Conservation (phyloP, 2,797 vertebrate species). For the Sarcoramphus papa region DNA sequence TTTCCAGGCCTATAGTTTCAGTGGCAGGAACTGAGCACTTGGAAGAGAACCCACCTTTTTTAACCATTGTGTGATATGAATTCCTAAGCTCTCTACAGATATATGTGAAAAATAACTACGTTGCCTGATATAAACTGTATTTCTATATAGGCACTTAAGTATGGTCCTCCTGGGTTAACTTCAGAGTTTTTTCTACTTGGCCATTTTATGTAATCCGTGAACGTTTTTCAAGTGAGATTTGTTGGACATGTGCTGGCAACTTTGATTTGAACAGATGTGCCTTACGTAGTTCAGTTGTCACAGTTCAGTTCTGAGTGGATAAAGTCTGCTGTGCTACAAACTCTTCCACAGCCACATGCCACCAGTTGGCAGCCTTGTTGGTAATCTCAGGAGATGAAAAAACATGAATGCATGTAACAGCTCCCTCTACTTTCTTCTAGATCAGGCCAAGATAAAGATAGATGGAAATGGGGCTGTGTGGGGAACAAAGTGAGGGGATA, state of each 20-base stretch:
- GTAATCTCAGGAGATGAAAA: background rate
- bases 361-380: background rate
- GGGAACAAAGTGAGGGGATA: background rate
- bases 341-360: background rate
- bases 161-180: background rate
- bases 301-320: background rate
- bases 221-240: background rate
- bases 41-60: background rate
- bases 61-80: background rate
- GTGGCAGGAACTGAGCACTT: background rate
- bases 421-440: background rate
- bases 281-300: background rate
- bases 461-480: background rate
- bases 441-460: background rate
- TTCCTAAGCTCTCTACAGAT: background rate
- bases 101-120: background rate
- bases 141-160: background rate
- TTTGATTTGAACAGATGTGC: background rate
- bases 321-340: background rate
- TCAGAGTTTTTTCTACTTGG: background rate
- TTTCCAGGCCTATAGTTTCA: background rate
- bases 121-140: background rate
- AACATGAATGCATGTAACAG: background rate
- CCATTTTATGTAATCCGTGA: background rate
- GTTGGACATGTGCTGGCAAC: background rate